phyloP scores from a whole-genome alignment of 2,888 invertebrate species.

The Plemyria rubiginata region DNA sequence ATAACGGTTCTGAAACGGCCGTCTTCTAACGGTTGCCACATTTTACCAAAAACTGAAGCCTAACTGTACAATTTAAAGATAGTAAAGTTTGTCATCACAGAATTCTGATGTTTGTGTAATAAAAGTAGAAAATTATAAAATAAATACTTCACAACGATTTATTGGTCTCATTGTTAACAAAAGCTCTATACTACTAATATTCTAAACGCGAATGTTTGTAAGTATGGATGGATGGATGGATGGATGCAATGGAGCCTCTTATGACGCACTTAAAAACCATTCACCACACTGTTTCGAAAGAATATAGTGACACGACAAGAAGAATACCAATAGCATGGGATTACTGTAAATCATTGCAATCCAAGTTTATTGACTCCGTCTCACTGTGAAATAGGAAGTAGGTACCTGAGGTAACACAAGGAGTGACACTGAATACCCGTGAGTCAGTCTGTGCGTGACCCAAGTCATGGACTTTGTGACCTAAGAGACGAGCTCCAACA shows the following conservation, averaged over 20 bases:
- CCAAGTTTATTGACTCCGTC: conserved; percentile 40
- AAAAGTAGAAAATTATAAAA: conserved; percentile 8
- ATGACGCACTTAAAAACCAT: too few species aligned
- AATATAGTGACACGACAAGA: too few species aligned
- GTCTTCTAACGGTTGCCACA: neutral
- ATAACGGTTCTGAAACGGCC: too few species aligned
- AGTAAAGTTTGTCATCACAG: conserved; percentile 37
- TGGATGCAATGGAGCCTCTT: too few species aligned
- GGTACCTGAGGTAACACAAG: conserved; percentile 70
- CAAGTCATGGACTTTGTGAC: conserved; percentile 43
- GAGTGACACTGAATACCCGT: conserved; percentile 72
- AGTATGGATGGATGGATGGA: too few species aligned
- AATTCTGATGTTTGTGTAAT: conserved; percentile 21
- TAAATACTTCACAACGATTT: conserved; percentile 9
- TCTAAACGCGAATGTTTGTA: too few species aligned
- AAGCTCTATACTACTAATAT: too few species aligned
- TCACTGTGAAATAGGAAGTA: conserved; percentile 72
- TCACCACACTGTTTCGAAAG: too few species aligned
- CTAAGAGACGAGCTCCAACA: conserved; percentile 34
- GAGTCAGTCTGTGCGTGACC: conserved; percentile 54
- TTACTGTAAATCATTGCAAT: conserved; percentile 18
- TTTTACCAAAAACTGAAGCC: conserved; percentile 6
- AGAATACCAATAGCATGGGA: neutral
- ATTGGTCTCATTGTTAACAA: conserved; percentile 11
- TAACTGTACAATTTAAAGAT: conserved; percentile 19